Conservation (phyloP, 2,888 invertebrate species). For the Perdita meconis region DNA sequence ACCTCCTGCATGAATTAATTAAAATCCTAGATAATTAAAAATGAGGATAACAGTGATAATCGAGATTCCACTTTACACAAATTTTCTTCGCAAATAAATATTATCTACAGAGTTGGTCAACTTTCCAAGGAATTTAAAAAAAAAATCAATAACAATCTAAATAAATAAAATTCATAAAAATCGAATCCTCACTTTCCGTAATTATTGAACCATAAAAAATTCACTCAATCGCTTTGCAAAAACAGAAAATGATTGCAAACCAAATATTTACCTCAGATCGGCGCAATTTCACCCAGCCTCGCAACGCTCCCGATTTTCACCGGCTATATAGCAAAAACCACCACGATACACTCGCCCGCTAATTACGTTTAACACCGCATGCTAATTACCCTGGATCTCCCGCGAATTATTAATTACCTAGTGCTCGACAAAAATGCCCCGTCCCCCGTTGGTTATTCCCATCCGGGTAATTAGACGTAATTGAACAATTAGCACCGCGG, state of each 20-base stretch:
- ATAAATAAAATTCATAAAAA: no score
- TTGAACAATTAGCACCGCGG: slow-evolving; percentile 33
- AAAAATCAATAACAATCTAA: no score
- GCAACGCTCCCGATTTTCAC: neutral
- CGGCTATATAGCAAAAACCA: slow-evolving; percentile 6
- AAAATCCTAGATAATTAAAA: no score
- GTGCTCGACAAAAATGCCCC: slow-evolving; percentile 32
- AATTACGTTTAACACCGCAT: slow-evolving; percentile 26
- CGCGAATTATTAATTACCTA: slow-evolving; percentile 44
- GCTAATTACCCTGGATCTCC: slow-evolving; percentile 33
- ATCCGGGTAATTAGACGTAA: slow-evolving; percentile 33
- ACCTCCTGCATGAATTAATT: no score
- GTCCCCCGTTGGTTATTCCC: slow-evolving; percentile 6
- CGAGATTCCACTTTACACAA: no score
- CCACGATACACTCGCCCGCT: neutral
- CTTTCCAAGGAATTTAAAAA: no score
- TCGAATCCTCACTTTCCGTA: no score
- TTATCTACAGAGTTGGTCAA: no score
- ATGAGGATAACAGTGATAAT: no score
- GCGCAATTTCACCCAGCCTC: neutral
- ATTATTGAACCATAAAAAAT: neutral
- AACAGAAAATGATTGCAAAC: neutral
- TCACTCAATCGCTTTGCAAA: neutral
- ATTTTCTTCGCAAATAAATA: no score
- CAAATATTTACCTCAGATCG: neutral